A percentile compares a stretch with the other conserved stretches of the same genome.
These are phyloP conservation scores for Danionella cerebrum DNA, from an alignment of 2,113 vertebrate genomes.

Conservation along the genomic window DNA sequence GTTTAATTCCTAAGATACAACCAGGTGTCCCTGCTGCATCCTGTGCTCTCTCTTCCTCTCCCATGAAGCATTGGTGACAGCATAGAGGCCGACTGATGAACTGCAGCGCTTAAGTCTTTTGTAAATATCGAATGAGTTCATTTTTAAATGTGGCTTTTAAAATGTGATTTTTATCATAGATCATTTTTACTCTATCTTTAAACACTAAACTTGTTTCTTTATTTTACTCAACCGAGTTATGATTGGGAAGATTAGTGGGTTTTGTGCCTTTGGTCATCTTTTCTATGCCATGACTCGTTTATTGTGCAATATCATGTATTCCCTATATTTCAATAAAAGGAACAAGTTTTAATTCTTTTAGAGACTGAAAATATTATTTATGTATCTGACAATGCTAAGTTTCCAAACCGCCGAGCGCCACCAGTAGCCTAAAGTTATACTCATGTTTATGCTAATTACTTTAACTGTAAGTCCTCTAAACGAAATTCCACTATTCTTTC, in stretches of 20 bases:
- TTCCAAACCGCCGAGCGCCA: no score
- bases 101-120: slow-evolving; percentile 35
- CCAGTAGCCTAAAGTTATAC: no score
- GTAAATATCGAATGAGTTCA: slow-evolving; percentile 21
- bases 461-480: no score
- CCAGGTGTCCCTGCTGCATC: slow-evolving; percentile 46
- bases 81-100: neutral
- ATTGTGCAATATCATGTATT: slow-evolving; percentile 18
- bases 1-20: slow-evolving; percentile 44
- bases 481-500: no score
- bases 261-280: neutral
- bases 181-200: no score
- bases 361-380: no score
- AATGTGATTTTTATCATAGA: slow-evolving; percentile 31
- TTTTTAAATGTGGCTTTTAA: slow-evolving; percentile 11
- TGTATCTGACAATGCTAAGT: no score
- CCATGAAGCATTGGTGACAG: slow-evolving; percentile 7
- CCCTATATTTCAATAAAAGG: slow-evolving; percentile 30
- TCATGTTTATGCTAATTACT: no score
- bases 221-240: neutral
- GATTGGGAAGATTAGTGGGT: neutral
- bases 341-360: slow-evolving; percentile 29
- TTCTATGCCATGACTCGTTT: neutral
- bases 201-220: slow-evolving; percentile 26
- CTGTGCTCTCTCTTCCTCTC: slow-evolving; percentile 44